phyloP scores from a whole-genome alignment of 2,797 vertebrate species.

The Poeciliopsis gracilis region DNA sequence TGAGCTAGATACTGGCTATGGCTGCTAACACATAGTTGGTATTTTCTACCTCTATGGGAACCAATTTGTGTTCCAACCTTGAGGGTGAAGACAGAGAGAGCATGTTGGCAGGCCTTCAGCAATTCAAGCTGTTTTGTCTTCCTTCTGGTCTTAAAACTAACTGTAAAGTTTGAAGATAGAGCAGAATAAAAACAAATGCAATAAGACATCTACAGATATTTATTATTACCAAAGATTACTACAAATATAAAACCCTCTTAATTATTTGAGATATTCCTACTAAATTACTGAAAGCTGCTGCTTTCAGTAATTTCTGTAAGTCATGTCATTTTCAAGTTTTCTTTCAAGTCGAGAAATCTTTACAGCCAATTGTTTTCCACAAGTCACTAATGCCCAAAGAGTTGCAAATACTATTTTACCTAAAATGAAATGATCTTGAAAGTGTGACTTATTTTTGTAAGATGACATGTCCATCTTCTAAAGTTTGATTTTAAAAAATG shows the following conservation, averaged over 20 bases:
- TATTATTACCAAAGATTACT: background rate
- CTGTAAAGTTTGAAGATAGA: background rate
- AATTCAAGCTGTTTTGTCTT: conserved; percentile 20
- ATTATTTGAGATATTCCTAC: background rate
- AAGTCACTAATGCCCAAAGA: background rate
- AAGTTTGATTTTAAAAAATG: background rate
- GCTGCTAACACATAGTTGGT: conserved; percentile 63
- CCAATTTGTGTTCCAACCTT: conserved; percentile 31
- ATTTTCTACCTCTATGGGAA: conserved; percentile 43
- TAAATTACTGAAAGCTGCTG: background rate
- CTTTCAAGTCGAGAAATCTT: background rate
- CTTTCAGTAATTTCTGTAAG: background rate
- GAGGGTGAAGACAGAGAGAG: conserved; percentile 11
- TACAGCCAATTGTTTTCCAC: background rate
- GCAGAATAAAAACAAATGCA: background rate
- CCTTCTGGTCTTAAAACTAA: background rate
- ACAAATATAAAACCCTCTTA: background rate
- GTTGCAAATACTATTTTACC: background rate
- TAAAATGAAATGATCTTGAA: background rate
- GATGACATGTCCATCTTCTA: background rate
- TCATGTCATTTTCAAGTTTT: background rate
- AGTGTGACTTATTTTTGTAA: background rate
- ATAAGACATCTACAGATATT: background rate
- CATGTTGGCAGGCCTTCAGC: conserved; percentile 15
- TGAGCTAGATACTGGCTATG: conserved; percentile 58